Percentiles rank a stretch among this genome's conserved stretches.
Conservation (phyloP, 2,797 vertebrate species). For the Botia almorhae region DNA sequence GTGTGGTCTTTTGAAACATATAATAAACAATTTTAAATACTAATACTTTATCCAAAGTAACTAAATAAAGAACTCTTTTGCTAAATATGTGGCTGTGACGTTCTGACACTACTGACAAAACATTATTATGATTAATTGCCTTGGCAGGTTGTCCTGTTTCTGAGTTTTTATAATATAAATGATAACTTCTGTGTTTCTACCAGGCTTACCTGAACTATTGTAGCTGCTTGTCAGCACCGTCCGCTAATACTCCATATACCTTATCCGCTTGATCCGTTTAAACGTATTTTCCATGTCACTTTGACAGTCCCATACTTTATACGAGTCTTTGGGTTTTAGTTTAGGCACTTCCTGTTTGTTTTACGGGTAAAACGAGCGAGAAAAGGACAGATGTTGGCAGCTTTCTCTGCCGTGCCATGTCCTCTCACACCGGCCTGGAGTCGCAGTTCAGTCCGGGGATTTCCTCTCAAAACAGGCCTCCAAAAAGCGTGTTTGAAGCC, state of each 20-base stretch:
- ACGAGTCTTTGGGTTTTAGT: slow-evolving; percentile 11
- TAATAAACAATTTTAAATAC: slow-evolving; percentile 1
- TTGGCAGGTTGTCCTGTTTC: not conserved
- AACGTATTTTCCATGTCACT: slow-evolving; percentile 29
- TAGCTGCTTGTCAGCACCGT: slow-evolving; percentile 10
- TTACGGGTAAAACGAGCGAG: slow-evolving; percentile 1
- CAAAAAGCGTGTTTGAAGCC: slow-evolving; percentile 51
- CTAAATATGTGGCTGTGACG: not conserved
- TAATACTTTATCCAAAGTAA: not conserved
- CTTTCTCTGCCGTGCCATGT: slow-evolving; percentile 49
- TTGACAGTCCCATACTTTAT: slow-evolving; percentile 20
- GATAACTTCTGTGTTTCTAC: slow-evolving; percentile 8
- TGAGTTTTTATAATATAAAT: not conserved
- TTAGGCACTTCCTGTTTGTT: slow-evolving; percentile 37
- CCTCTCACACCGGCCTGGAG: slow-evolving; percentile 62
- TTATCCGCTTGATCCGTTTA: slow-evolving; percentile 4
- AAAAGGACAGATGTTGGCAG: slow-evolving; percentile 23
- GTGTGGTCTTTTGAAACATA: not conserved
- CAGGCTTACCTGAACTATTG: slow-evolving; percentile 15
- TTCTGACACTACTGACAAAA: slow-evolving; percentile 2
- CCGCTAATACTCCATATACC: slow-evolving; percentile 43
- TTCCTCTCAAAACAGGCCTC: slow-evolving; percentile 75
- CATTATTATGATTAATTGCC: not conserved
- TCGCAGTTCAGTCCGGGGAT: slow-evolving; percentile 73
- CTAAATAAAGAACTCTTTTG: not conserved